Percentiles rank a stretch among this genome's conserved stretches.
Conservation (phyloP, 2,888 invertebrate species). For the Drosophila cracens region DNA sequence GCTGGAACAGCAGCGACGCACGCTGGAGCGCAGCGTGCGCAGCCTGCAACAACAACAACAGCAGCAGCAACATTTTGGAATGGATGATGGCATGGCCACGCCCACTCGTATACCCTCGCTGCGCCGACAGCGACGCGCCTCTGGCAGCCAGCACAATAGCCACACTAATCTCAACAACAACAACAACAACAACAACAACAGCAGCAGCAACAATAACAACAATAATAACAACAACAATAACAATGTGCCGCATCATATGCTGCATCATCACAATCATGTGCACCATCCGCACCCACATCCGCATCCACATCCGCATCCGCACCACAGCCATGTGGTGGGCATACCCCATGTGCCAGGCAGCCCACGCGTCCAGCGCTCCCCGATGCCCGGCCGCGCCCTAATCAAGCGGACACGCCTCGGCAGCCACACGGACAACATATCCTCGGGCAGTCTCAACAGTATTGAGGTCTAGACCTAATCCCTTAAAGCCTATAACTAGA, state of each 20-base stretch:
- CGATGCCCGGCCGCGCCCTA: conserved; percentile 83
- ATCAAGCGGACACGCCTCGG: conserved; percentile 84
- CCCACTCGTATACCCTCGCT: conserved; percentile 83
- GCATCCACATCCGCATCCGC: conserved; percentile 20
- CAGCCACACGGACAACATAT: conserved; percentile 85
- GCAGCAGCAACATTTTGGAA: conserved; percentile 45
- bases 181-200: conserved; percentile 49
- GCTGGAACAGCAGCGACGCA: conserved; percentile 81
- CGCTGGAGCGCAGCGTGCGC: conserved; percentile 82
- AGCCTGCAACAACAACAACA: conserved; percentile 73
- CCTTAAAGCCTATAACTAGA: background rate
- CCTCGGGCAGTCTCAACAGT: conserved; percentile 85
- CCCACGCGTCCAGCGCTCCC: conserved; percentile 84
- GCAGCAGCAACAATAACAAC: conserved; percentile 32
- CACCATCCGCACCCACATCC: conserved; percentile 46
- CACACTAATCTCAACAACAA: conserved; percentile 66
- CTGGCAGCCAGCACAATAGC: conserved; percentile 77
- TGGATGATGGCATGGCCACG: conserved; percentile 79
- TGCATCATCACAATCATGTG: conserved; percentile 56
- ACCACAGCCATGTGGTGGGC: conserved; percentile 72
- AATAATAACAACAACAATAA: conserved; percentile 45
- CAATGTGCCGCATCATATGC: conserved; percentile 61
- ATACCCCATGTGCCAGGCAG: conserved; percentile 83
- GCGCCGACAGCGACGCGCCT: conserved; percentile 82
- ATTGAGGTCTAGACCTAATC: conserved; percentile 83